Percentiles rank a stretch among this genome's conserved stretches.
phyloP scores from a whole-genome alignment of 2,797 vertebrate genomes.

The Coregonus sp. region DNA sequence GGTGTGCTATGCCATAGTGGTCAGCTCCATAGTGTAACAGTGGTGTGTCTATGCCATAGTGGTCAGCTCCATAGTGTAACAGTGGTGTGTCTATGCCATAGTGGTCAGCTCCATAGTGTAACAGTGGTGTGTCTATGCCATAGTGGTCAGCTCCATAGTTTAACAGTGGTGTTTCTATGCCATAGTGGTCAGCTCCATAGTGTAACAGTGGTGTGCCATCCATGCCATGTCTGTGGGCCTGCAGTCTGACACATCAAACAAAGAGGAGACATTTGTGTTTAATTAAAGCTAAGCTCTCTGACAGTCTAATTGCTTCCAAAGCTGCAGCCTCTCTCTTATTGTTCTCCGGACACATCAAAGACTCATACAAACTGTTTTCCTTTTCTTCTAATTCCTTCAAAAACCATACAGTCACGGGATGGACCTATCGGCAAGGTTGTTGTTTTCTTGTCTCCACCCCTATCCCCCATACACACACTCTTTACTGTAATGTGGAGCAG shows the following conservation, averaged over 20 bases:
- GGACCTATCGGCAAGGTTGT: constrained; percentile 7
- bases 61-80: no score
- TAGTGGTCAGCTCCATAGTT: no score
- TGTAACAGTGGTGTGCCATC: neutral
- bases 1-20: no score
- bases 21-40: no score
- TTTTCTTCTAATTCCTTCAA: constrained; percentile 31
- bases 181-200: neutral
- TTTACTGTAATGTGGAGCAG: neutral
- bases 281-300: constrained; percentile 34
- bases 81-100: no score
- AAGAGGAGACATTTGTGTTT: constrained; percentile 43
- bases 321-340: constrained; percentile 41
- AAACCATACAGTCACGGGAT: constrained; percentile 8
- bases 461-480: neutral
- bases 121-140: no score
- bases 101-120: no score
- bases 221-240: constrained; percentile 10
- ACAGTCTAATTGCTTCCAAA: constrained; percentile 42
- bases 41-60: no score
- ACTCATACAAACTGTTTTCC: constrained; percentile 13
- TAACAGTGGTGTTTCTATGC: no score
- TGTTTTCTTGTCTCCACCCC: constrained; percentile 5
- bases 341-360: constrained; percentile 43
- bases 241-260: constrained; percentile 28